phyloP scores from a whole-genome alignment of 2,888 invertebrate genomes.

The Imbricaverruca yamaguchii region DNA sequence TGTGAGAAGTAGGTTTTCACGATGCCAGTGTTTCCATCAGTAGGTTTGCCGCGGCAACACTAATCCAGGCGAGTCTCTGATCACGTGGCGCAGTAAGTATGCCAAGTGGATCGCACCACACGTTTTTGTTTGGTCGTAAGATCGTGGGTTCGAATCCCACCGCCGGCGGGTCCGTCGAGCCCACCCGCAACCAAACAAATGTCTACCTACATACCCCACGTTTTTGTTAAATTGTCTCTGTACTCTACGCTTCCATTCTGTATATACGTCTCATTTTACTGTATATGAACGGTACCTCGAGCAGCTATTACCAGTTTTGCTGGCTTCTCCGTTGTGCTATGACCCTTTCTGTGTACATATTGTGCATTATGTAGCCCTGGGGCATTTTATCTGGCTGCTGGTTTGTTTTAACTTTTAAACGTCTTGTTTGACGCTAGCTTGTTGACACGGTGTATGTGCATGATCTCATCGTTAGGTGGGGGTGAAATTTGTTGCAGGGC shows the following conservation, averaged over 20 bases:
- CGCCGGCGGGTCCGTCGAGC: too few relatives aligned
- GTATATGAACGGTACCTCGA: not conserved
- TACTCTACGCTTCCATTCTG: not conserved
- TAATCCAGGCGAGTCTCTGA: not conserved
- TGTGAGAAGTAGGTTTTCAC: too few relatives aligned
- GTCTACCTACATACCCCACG: too few relatives aligned
- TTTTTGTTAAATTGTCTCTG: too few relatives aligned
- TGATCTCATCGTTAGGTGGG: conserved; percentile 9
- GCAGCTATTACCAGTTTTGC: not conserved
- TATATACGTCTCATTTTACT: not conserved
- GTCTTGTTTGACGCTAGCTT: not conserved
- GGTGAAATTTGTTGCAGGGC: not conserved
- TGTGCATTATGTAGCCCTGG: not conserved
- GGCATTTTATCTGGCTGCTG: not conserved
- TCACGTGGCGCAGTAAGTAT: not conserved
- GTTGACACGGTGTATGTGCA: not conserved
- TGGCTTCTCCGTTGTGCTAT: not conserved
- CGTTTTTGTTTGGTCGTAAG: not conserved
- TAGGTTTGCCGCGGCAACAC: not conserved
- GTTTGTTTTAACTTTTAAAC: not conserved
- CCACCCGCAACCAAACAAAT: too few relatives aligned
- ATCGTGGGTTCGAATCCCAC: too few relatives aligned
- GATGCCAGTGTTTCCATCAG: too few relatives aligned
- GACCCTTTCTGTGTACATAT: not conserved
- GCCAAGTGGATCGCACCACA: too few relatives aligned